Base-by-base conservation (phyloP, 2,797 vertebrate species). In the Amblyopsis hoosieri region DNA sequence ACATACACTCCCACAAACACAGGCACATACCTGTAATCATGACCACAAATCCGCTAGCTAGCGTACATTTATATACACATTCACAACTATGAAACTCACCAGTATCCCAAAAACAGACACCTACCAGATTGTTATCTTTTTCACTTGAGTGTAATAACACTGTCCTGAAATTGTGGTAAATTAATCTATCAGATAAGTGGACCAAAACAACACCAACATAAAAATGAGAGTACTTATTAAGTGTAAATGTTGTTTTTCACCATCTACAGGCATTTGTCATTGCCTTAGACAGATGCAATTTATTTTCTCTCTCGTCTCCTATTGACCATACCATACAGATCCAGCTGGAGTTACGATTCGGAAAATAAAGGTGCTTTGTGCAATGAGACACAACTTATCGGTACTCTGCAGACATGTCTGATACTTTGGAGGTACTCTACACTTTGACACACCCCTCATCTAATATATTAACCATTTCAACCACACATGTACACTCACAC, bases 341-440 rank as follows among this genome's bases (percentile, higher is more conserved):
- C 54, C 66, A 80, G 82, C 75, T 65, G 66, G 84, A 81, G 62
- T 60, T 17, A 62, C 23, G 84, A 89, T 74, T 81, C 67, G 85
- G 78, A 76, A 81, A 78, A 90, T 29, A 42, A 42, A 92, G 87
- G 87, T 91, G 88, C 90, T 89, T 85, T 85, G 88, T 91, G 87
- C 84, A 89, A 83, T 88, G 85, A 88, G 85, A 89, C 85, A 78
- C 69, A 52, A 81, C 64, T 62, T 67, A 65, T 3, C 3, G 3
- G 23, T 4, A 29, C 60, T 80, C 72, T 57, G 66, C 62, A 56
- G 73, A 69, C 67, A 69, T 62, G 66, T 71, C 62, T 14, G 33
- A 74, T 60, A 66, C 64, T 60, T 55, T 6, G 52, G 79, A 73
- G 68, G 17, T 66, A 62, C 23, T 29, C 23, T 29, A 29, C 52